Base-by-base conservation (phyloP, 2,797 vertebrate species). In the Macropodus opercularis region DNA sequence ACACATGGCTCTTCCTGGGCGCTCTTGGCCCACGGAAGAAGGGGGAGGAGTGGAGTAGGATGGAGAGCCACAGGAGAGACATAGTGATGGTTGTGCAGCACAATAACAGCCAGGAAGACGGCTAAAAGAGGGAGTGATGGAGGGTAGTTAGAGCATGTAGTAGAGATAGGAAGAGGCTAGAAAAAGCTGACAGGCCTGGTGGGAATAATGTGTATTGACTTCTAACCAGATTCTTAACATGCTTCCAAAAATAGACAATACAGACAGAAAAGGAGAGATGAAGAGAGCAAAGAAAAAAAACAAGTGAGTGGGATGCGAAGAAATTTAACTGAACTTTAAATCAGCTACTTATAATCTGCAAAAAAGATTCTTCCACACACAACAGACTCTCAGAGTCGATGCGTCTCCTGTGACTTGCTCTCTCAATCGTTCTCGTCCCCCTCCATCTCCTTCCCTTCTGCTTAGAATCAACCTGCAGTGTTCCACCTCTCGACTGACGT, bases 1-100 rank as follows among this genome's bases (percentile, higher is more conserved):
- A 93, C 92, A 90, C 91, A 91, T 85, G 89, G 86, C 91, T 93
- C 93, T 92, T 92, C 86, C 79, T 88, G 77, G 82, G 69, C 57
- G 65, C 78, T 86, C 72, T 62, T 59, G 77, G 84, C 73, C 81
- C 53, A 22, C 46, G 58, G 58, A 75, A 55, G 44, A 50, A 72
- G 69, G 72, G 63, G 83, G 22, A 43, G 65, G 39, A 57, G 61
- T 58, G 71, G 35, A 29, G 50, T 44, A 63, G 39, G 35, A 48
- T 34, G 70, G 63, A 44, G 52, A 77, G 70, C 69, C 64, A 65
- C 69, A 71, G 47, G 65, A 73, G 72, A 75, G 78, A 72, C 29
- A 57, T 26, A 72, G 63, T 76, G 78, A 85, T 66, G 62, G 82
- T 51, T 65, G 77, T 67, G 73, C 51, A 63, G 47, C 32, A 78